phyloP scores from a whole-genome alignment of 2,113 vertebrate species.

The Hypomesus transpacificus region DNA sequence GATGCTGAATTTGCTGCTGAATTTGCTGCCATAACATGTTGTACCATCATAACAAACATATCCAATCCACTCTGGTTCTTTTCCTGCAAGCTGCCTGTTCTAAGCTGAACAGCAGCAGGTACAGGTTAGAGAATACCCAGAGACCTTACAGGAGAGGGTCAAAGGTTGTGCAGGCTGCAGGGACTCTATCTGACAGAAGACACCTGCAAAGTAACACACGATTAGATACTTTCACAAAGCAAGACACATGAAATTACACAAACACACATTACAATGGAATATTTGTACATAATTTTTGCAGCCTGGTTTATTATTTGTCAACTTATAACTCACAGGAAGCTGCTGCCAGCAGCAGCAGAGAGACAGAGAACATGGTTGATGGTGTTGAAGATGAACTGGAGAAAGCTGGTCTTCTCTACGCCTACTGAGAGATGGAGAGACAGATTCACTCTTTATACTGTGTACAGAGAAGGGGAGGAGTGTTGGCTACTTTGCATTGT shows the following conservation, averaged over 20 bases:
- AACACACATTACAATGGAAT: too few species aligned
- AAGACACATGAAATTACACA: too few species aligned
- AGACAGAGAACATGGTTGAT: not conserved
- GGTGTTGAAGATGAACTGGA: not conserved
- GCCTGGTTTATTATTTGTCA: too few species aligned
- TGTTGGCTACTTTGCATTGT: too few species aligned
- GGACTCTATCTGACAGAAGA: too few species aligned
- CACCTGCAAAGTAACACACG: too few species aligned
- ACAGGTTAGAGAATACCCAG: not conserved
- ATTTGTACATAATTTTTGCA: too few species aligned
- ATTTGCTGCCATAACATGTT: slow-evolving; percentile 2
- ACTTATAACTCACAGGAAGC: not conserved
- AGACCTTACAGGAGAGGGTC: slow-evolving; percentile 12
- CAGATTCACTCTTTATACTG: too few species aligned
- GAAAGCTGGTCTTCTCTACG: not conserved
- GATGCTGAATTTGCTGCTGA: slow-evolving; percentile 41
- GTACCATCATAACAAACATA: not conserved
- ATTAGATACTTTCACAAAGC: too few species aligned
- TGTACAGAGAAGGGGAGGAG: too few species aligned
- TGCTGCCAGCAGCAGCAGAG: not conserved
- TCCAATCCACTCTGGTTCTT: not conserved
- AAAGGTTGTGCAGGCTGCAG: not conserved
- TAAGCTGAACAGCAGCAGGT: not conserved
- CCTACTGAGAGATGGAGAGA: too few species aligned
- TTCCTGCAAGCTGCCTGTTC: not conserved